Percentiles rank a stretch among this genome's conserved stretches.
phyloP scores from a whole-genome alignment of 1,140 invertebrate species.

The Apis laboriosa region DNA sequence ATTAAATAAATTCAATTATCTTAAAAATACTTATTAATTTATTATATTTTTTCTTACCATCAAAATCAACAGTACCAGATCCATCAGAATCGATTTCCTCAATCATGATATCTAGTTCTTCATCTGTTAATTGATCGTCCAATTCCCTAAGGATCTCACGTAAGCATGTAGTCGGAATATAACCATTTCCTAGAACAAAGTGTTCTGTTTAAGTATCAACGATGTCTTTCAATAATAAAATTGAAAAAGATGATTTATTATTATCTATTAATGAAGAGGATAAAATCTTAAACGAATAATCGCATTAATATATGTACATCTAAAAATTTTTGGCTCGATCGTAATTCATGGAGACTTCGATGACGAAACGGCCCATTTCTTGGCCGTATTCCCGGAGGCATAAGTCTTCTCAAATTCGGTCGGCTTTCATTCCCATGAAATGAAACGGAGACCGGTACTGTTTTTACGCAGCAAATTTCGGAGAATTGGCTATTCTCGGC shows the following conservation, averaged over 20 bases:
- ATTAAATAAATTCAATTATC: not conserved
- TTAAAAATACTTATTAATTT: not conserved
- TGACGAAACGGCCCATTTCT: conserved; percentile 46
- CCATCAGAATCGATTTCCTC: conserved; percentile 98
- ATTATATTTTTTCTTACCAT: conserved; percentile 81
- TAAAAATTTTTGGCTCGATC: conserved; percentile 34
- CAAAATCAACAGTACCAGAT: conserved; percentile 91
- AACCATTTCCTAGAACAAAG: conserved; percentile 90
- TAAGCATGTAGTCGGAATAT: conserved; percentile 95
- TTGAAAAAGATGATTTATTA: conserved; percentile 8
- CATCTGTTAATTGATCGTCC: conserved; percentile 95
- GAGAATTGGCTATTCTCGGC: conserved; percentile 34
- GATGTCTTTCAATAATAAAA: not conserved
- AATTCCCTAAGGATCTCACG: conserved; percentile 95
- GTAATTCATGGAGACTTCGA: conserved; percentile 49
- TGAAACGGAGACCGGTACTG: not conserved
- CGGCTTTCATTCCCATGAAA: conserved; percentile 32
- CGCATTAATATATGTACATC: conserved; percentile 51
- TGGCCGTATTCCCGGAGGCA: conserved; percentile 48
- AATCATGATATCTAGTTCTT: conserved; percentile 97
- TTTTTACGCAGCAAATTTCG: conserved; percentile 18
- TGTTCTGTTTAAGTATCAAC: not conserved
- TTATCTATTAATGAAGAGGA: not conserved
- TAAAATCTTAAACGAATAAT: not conserved
- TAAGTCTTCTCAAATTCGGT: conserved; percentile 13